These are phyloP conservation scores for Dexiosoma caninum DNA, from an alignment of 2,888 invertebrate species.

Conservation along the genomic window DNA sequence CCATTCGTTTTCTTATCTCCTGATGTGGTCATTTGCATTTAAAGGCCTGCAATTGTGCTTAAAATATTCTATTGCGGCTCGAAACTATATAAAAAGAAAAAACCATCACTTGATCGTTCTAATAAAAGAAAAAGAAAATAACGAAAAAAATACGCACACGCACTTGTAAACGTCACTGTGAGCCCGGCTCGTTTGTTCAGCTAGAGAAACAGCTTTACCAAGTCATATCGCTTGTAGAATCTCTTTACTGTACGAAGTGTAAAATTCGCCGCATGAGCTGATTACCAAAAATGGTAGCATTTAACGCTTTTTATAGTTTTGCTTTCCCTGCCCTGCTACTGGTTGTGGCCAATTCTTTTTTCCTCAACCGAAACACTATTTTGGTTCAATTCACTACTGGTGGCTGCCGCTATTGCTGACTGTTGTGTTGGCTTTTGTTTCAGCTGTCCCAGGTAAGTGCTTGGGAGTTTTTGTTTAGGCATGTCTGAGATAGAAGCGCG, in stretches of 20 bases:
- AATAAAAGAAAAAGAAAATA: too few species aligned
- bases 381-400: constrained; percentile 12
- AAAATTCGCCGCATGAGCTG: constrained; percentile 50
- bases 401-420: background rate
- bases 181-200: background rate
- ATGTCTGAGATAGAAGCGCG: constrained; percentile 46
- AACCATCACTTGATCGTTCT: background rate
- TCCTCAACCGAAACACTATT: constrained; percentile 3
- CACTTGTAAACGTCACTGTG: constrained; percentile 6
- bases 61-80: background rate
- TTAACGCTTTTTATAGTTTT: constrained; percentile 52
- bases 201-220: background rate
- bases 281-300: constrained; percentile 62
- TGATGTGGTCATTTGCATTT: constrained; percentile 27
- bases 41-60: constrained; percentile 12
- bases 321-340: background rate
- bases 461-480: background rate
- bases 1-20: constrained; percentile 15
- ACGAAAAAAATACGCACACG: constrained; percentile 39
- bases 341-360: constrained; percentile 3
- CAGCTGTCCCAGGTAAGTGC: background rate
- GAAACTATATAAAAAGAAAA: too few species aligned
- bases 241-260: constrained; percentile 46
- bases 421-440: background rate
- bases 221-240: constrained; percentile 48